These are phyloP conservation scores for Glaucopsyche alexis DNA, from an alignment of 2,888 invertebrate species.

Conservation along the genomic window DNA sequence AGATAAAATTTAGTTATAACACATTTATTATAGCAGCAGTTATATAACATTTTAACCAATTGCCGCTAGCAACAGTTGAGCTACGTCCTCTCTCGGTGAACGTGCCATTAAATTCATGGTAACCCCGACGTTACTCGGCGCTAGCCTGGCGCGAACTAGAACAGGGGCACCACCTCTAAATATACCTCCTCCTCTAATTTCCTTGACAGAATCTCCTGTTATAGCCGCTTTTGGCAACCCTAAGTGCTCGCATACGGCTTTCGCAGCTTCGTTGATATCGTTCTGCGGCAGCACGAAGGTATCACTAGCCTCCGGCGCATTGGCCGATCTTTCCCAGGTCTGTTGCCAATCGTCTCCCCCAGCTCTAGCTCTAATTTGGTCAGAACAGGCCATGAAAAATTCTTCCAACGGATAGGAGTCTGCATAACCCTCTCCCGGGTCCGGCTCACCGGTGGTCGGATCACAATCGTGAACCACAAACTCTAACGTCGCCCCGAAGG, in stretches of 20 bases:
- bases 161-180: slow-evolving; percentile 96
- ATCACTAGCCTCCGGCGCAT: slow-evolving; percentile 89
- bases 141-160: slow-evolving; percentile 90
- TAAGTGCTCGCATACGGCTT: slow-evolving; percentile 66
- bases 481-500: slow-evolving; percentile 94
- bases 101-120: slow-evolving; percentile 96
- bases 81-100: slow-evolving; percentile 90
- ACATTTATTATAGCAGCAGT: not conserved
- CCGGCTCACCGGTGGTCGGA: slow-evolving; percentile 94
- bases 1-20: not conserved
- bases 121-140: slow-evolving; percentile 87
- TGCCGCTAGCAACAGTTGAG: slow-evolving; percentile 91
- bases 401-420: slow-evolving; percentile 98
- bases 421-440: slow-evolving; percentile 97
- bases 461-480: slow-evolving; percentile 98
- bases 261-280: slow-evolving; percentile 62
- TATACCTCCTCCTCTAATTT: slow-evolving; percentile 81
- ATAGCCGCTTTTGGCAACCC: slow-evolving; percentile 60
- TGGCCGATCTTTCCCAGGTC: slow-evolving; percentile 88
- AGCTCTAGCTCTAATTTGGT: slow-evolving; percentile 61
- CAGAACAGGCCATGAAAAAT: slow-evolving; percentile 65
- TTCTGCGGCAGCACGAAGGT: slow-evolving; percentile 90
- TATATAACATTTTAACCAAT: slow-evolving; percentile 82
- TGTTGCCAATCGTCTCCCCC: slow-evolving; percentile 74
- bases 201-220: slow-evolving; percentile 65